A percentile compares a stretch with the other conserved stretches of the same genome.
These are phyloP conservation scores for Dipus sagitta DNA, from an alignment of 2,797 vertebrate species.

Conservation along the genomic window DNA sequence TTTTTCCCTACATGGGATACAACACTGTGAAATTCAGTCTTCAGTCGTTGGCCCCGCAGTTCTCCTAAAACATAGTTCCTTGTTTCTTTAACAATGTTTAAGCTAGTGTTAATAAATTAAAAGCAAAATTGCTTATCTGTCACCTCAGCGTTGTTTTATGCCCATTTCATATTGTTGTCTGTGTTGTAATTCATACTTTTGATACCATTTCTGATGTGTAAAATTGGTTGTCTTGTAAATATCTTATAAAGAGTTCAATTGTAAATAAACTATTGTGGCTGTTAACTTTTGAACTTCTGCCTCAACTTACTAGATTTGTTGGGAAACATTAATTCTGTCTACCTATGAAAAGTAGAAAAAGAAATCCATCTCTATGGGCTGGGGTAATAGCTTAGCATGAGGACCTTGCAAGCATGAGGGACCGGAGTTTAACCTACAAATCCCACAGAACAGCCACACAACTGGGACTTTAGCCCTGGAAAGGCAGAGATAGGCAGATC, in stretches of 20 bases:
- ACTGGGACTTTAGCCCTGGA: too few species aligned
- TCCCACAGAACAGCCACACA: too few species aligned
- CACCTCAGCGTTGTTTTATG: conserved; percentile 83
- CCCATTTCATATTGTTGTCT: conserved; percentile 85
- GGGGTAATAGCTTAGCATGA: too few species aligned
- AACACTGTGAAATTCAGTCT: conserved; percentile 85
- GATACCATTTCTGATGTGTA: conserved; percentile 88
- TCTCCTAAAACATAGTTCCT: conserved; percentile 82
- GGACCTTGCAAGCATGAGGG: too few species aligned
- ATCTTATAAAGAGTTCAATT: conserved; percentile 87
- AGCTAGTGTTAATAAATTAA: conserved; percentile 85
- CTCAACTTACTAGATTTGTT: conserved; percentile 83
- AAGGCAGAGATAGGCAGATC: too few species aligned
- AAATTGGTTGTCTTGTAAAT: conserved; percentile 88
- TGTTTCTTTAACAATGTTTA: conserved; percentile 85
- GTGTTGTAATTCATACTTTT: conserved; percentile 87
- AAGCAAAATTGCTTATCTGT: conserved; percentile 81
- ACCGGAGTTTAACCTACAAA: too few species aligned
- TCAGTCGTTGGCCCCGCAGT: conserved; percentile 79
- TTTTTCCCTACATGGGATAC: conserved; percentile 81
- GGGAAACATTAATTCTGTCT: conserved; percentile 74
- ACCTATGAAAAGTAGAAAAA: conserved; percentile 73
- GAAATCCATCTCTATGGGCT: conserved; percentile 44
- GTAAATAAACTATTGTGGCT: conserved; percentile 87
- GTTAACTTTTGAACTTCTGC: conserved; percentile 85